phyloP scores from a whole-genome alignment of 2,888 invertebrate genomes.

The Brachypalpus laphriformis region DNA sequence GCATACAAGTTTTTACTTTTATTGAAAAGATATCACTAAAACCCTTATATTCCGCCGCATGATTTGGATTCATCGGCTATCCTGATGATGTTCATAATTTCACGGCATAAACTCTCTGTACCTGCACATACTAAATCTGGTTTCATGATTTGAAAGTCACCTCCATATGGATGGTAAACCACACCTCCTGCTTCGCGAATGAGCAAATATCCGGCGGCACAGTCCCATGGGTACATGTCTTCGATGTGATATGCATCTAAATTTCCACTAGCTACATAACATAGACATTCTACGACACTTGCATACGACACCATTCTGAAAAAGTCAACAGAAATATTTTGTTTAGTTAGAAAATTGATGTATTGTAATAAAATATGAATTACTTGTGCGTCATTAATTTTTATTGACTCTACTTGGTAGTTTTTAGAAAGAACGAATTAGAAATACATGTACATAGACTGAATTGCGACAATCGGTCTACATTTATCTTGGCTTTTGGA shows the following conservation, averaged over 20 bases:
- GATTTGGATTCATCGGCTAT: slow-evolving; percentile 82
- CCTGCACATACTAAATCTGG: slow-evolving; percentile 84
- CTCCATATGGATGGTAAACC: slow-evolving; percentile 86
- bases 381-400: neutral
- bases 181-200: slow-evolving; percentile 90
- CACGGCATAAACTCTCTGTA: slow-evolving; percentile 83
- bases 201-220: slow-evolving; percentile 89
- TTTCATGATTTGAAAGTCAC: slow-evolving; percentile 85
- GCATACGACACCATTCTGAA: slow-evolving; percentile 85
- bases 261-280: slow-evolving; percentile 88
- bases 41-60: slow-evolving; percentile 75
- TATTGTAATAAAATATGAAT: neutral
- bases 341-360: neutral
- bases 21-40: neutral
- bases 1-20: neutral
- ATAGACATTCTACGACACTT: slow-evolving; percentile 88
- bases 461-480: too few relatives aligned
- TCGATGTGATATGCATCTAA: slow-evolving; percentile 88
- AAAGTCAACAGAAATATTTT: slow-evolving; percentile 4
- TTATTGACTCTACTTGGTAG: too few relatives aligned
- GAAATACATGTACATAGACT: too few relatives aligned
- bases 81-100: slow-evolving; percentile 83
- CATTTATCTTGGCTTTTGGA: too few relatives aligned
- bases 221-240: slow-evolving; percentile 90
- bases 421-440: too few relatives aligned